Percentiles rank a stretch among this genome's conserved stretches.
Evolutionary conservation across 2,888 invertebrate species (phyloP).

Genomic region (Formica aserva): DNA sequence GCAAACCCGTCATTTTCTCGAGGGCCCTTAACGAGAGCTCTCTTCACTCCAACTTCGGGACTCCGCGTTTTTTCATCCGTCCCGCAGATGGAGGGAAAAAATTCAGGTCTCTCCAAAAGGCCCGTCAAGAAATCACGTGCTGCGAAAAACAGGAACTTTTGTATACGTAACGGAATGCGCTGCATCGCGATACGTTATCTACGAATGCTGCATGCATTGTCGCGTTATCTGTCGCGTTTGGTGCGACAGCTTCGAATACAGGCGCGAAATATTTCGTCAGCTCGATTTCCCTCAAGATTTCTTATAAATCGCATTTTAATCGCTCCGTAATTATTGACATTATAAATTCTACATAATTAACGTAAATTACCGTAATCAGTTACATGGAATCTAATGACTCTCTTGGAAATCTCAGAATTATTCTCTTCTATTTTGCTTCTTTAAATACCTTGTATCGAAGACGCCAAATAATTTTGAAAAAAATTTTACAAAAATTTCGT

Average conservation of each 20-base stretch:
- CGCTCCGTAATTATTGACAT: background rate
- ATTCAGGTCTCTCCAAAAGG: slow-evolving; percentile 50
- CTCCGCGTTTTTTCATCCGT: slow-evolving; percentile 17
- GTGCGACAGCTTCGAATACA: background rate
- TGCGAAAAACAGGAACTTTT: slow-evolving; percentile 25
- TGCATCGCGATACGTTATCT: background rate
- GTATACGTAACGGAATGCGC: background rate
- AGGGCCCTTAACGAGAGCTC: slow-evolving; percentile 75
- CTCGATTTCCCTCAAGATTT: background rate
- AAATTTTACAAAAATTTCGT: background rate
- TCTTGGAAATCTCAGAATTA: background rate
- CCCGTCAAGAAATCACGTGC: background rate
- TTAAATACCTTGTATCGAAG: background rate
- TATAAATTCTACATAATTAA: background rate
- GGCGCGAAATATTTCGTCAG: background rate
- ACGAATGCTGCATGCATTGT: background rate
- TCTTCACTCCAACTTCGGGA: slow-evolving; percentile 57
- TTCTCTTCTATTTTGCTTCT: background rate
- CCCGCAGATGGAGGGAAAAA: slow-evolving; percentile 42
- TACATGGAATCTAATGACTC: background rate
- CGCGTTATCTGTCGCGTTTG: slow-evolving; percentile 8
- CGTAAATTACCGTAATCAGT: background rate
- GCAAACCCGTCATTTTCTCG: slow-evolving; percentile 76
- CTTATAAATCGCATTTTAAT: background rate
- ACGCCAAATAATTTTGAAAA: background rate